Evolutionary conservation across 2,888 invertebrate species (phyloP), one percentile per base, ranked within the genome.

Genomic region (Microctonus brassicae): DNA sequence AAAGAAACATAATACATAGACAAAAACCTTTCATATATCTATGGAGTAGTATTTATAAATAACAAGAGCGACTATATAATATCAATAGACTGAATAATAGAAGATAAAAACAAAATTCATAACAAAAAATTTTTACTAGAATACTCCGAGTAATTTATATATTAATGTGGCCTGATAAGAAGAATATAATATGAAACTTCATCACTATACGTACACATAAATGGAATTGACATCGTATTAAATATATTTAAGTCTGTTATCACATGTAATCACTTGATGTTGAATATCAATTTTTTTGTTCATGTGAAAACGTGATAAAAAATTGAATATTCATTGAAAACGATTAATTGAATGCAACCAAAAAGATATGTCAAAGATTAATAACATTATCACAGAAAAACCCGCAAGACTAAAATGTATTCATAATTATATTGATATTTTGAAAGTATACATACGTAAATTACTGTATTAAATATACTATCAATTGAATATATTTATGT

Each of bases 61-160:
- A n/a, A 29, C 26, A 29, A 58, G 58, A 58, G 17, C n/a, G n/a
- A n/a, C n/a, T n/a, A n/a, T n/a, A 47, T 1, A 17, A 17, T 47
- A 47, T 47, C 17, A 7, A 47, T 33, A 60, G 60, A 60, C 34
- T 60, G 60, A 60, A 60, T 11, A 26, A 57, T 26, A 29, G 17
- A 33, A 24, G 26, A n/a, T 5, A 47, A 7, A 17, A 47, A n/a
- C n/a, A n/a, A n/a, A n/a, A n/a, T n/a, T n/a, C n/a, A n/a, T n/a
- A 17, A 17, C 17, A 17, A n/a, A 47, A 17, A 47, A 47, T 17
- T 20, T 20, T 47, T n/a, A n/a, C 17, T 47, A 47, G 47, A 20
- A 17, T 2, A 17, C 7, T 47, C n/a, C n/a, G n/a, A n/a, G 17
- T 17, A 47, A 47, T 47, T 47, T 47, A 17, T 47, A 20, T 20